These are phyloP conservation scores for Chelonus formosanus DNA, from an alignment of 2,888 invertebrate species.

Conservation along the genomic window DNA sequence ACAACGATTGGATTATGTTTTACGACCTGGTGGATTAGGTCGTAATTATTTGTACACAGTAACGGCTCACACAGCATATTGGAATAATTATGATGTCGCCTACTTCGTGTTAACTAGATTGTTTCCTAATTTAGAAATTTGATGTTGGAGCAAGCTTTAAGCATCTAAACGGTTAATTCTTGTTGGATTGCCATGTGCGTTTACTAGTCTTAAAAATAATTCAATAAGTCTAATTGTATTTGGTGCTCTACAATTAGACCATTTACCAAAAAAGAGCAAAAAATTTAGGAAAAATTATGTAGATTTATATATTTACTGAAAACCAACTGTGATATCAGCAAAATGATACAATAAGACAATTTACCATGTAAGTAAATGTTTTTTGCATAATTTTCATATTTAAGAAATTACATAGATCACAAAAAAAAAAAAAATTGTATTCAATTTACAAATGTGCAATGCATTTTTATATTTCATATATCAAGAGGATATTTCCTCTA, in stretches of 20 bases:
- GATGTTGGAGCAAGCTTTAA: slow-evolving; percentile 53
- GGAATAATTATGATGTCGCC: slow-evolving; percentile 73
- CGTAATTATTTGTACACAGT: slow-evolving; percentile 71
- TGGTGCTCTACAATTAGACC: slow-evolving; percentile 49
- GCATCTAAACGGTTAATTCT: slow-evolving; percentile 34
- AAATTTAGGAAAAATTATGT: slow-evolving; percentile 21
- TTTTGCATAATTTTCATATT: slow-evolving; percentile 38
- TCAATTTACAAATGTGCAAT: slow-evolving; percentile 23
- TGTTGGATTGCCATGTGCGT: slow-evolving; percentile 45
- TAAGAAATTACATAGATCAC: slow-evolving; percentile 17
- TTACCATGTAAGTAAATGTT: slow-evolving; percentile 45
- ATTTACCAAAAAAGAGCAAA: slow-evolving; percentile 48
- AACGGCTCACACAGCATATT: slow-evolving; percentile 73
- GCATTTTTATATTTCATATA: slow-evolving; percentile 36
- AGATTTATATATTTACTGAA: slow-evolving; percentile 35
- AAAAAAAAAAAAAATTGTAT: slow-evolving; percentile 13
- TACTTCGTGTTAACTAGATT: slow-evolving; percentile 70
- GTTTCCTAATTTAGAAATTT: slow-evolving; percentile 66
- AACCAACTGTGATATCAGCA: slow-evolving; percentile 64
- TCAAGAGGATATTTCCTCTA: too few species aligned
- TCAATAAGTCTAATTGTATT: not conserved
- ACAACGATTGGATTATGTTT: slow-evolving; percentile 71
- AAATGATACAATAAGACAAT: slow-evolving; percentile 63
- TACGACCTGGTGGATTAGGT: slow-evolving; percentile 69
- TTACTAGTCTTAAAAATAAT: slow-evolving; percentile 51